Conservation (phyloP, 2,113 vertebrate species). For the Galbula dea region DNA sequence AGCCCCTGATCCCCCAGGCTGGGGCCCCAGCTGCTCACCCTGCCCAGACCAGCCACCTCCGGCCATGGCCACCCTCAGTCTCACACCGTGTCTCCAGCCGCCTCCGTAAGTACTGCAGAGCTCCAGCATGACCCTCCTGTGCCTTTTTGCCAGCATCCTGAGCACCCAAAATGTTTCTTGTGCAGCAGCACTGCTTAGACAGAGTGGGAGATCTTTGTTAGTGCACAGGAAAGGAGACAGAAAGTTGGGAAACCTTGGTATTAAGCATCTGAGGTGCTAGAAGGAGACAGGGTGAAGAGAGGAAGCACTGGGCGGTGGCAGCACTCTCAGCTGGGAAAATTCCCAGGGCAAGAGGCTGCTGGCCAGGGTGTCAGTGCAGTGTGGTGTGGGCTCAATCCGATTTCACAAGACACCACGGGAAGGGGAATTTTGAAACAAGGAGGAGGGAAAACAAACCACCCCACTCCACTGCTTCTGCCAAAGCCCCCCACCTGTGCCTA, state of each 20-base stretch:
- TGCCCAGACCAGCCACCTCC: background rate
- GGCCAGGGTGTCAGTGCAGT: fast-evolving
- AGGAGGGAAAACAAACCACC: constrained; percentile 11
- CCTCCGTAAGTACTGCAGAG: background rate
- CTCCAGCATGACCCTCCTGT: fast-evolving
- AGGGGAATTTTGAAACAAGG: constrained; percentile 14
- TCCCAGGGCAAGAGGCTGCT: background rate
- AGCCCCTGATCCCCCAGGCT: background rate
- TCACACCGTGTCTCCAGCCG: background rate
- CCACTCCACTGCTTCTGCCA: background rate
- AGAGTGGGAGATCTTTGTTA: background rate
- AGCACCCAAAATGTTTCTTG: background rate
- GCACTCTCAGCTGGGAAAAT: background rate
- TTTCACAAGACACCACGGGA: background rate
- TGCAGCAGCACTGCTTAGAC: background rate
- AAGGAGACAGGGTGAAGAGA: fast-evolving
- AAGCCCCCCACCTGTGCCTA: fast-evolving
- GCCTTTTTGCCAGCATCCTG: fast-evolving
- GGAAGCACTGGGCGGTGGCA: background rate
- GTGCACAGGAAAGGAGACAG: background rate
- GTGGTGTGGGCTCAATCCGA: background rate
- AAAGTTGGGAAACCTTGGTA: background rate
- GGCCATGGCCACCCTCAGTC: background rate
- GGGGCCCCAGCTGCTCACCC: background rate
- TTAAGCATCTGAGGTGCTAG: background rate